Base-by-base conservation (phyloP, 2,113 vertebrate genomes). In the Gymnorhina tibicen region DNA sequence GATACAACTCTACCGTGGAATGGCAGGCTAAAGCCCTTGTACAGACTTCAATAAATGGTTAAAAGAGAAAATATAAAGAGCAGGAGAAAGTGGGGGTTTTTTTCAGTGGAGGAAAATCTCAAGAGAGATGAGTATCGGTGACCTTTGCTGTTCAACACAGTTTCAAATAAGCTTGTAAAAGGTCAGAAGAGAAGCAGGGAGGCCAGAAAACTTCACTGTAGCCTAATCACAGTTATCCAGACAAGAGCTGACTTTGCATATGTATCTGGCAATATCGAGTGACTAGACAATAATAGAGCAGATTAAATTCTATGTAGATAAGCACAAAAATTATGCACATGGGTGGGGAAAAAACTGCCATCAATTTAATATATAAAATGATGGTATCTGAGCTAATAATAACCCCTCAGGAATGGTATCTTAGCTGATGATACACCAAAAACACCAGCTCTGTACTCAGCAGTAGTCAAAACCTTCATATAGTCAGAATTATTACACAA, bases 1-100 rank as follows among this genome's bases (percentile, higher is more conserved):
- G 22, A 35, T 20, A 14, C 10, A 16, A 37, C 10, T 66, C 41
- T 28, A 4, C 20, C 0, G 1, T 9, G 9, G 14, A 13, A 42
- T 42, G 75, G 87, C 33, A 64, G 15, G 22, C 30, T 42, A 39
- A 85, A 77, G 11, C 20, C 24, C 35, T 74, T 23, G 52, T 3
- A 28, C 11, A 67, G 18, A 35, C 30, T 56, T 50, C 23, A 63
- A 30, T 3, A 75, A 70, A 70, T 52, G 6, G 32, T 67, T 89
- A 63, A 79, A 96, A 79, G 14, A 75, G 18, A 75, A 86, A 60
- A 56, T 7, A 32, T 7, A 39, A 52, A 53, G 39, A 84, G 22
- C 13, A 37, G 13, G 35, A 72, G 11, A 53, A 87, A 80, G 19
- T 8, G 8, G 3, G 8, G 6, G 1, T 12, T 85, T 56, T 60